Evolutionary conservation across 1,140 invertebrate species (phyloP), one percentile per base, ranked within the genome.

Genomic region (Theocolax elegans): DNA sequence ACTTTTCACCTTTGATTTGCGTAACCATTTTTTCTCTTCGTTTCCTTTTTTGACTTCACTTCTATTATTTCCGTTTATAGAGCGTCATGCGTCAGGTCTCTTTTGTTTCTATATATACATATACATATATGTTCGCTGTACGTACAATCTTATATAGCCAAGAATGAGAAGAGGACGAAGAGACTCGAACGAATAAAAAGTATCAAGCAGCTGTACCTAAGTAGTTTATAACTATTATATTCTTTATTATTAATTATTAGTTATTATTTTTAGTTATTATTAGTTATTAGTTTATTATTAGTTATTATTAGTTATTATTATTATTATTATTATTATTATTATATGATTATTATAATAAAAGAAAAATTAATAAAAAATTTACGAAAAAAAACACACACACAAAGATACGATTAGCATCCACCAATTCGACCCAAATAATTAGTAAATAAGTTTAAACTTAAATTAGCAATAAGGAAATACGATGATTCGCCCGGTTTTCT

Each of bases 171-270:
- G n/a, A n/a, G n/a, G n/a, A n/a, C n/a, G n/a, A n/a, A n/a, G n/a
- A n/a, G n/a, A n/a, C n/a, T n/a, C n/a, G n/a, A n/a, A n/a, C 67
- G 67, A 59, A 73, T 74, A 74, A 76, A 81, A 67, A 80, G 77
- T 79, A 82, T 80, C 79, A 81, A 79, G 81, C 80, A 82, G 78
- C 78, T 80, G 82, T 83, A 83, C 82, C 82, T 83, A 82, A 82
- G 78, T 82, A 83, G 82, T 73, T 73, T 82, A n/a, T n/a, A 81
- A 77, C 64, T 64, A 77, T 72, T 77, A 77, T 76, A 79, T 77
- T 73, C n/a, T 76, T 75, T 73, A 79, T 76, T 75, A 75, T 75
- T 74, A 74, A 76, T 71, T 74, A 46, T 69, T 73, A 62, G 4
- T 63, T 71, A 75, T 74, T 71, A 67, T 67, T 71, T 66, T 71